phyloP scores from a whole-genome alignment of 2,888 invertebrate genomes.

The Clitarchus hookeri region DNA sequence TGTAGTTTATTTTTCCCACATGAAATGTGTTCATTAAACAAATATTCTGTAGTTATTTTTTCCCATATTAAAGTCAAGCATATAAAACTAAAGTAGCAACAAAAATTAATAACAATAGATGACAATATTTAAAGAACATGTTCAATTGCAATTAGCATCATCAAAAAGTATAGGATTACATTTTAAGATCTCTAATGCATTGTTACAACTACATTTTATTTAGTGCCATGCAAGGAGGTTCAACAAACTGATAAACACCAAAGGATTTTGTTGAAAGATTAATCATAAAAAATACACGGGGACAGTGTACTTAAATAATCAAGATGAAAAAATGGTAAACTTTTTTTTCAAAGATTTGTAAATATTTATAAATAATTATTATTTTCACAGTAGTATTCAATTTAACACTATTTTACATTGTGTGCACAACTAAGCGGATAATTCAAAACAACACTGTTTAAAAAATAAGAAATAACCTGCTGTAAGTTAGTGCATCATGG shows the following conservation, averaged over 20 bases:
- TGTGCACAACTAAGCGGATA: neutral
- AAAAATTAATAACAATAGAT: neutral
- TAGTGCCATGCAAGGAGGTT: neutral
- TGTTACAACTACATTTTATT: neutral
- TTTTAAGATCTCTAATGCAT: neutral
- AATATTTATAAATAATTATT: neutral
- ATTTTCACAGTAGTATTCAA: neutral
- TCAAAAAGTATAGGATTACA: neutral
- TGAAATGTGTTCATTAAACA: neutral
- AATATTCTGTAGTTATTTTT: neutral
- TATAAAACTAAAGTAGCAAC: neutral
- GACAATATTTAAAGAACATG: too few species aligned
- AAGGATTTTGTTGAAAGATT: neutral
- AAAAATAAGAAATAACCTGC: too few species aligned
- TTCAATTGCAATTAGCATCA: neutral
- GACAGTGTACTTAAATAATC: neutral
- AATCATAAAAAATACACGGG: neutral
- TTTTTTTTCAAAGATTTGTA: neutral
- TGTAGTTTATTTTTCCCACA: neutral
- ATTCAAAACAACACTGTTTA: neutral
- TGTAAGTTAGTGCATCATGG: too few species aligned
- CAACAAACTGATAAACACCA: neutral
- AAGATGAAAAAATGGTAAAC: neutral
- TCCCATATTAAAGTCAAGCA: neutral
- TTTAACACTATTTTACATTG: slow-evolving; percentile 14